phyloP scores from a whole-genome alignment of 2,888 invertebrate species.

The Chymomyza fuscimana region DNA sequence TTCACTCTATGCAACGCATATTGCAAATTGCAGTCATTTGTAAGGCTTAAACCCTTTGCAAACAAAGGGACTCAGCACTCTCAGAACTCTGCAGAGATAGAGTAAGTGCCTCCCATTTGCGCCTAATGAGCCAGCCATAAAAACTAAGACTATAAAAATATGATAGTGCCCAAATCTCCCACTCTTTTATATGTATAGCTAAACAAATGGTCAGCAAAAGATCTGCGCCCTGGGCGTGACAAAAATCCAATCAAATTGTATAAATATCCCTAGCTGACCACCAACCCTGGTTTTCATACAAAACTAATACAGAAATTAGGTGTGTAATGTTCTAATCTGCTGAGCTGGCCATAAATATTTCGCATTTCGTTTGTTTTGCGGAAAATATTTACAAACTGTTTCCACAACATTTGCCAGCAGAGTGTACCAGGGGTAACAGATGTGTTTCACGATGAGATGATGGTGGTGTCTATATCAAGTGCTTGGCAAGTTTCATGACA shows the following conservation, averaged over 20 bases:
- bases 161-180: slow-evolving; percentile 19
- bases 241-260: slow-evolving; percentile 73
- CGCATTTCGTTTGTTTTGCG: slow-evolving; percentile 30
- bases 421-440: not conserved
- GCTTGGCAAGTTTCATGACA: slow-evolving; percentile 62
- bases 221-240: slow-evolving; percentile 61
- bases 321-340: slow-evolving; percentile 74
- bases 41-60: slow-evolving; percentile 64
- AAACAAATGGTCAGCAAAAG: slow-evolving; percentile 29
- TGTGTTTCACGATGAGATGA: not conserved
- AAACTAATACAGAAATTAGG: slow-evolving; percentile 74
- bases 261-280: slow-evolving; percentile 48
- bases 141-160: slow-evolving; percentile 52
- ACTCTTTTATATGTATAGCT: slow-evolving; percentile 54
- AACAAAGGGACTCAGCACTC: slow-evolving; percentile 31
- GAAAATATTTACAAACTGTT: slow-evolving; percentile 61
- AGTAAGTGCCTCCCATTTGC: slow-evolving; percentile 8
- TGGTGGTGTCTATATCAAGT: slow-evolving; percentile 61
- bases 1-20: slow-evolving; percentile 22
- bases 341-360: slow-evolving; percentile 69
- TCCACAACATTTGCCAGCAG: slow-evolving; percentile 32
- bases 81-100: not conserved
- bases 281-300: slow-evolving; percentile 26
- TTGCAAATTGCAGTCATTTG: slow-evolving; percentile 64
- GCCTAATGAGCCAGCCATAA: slow-evolving; percentile 51